A percentile compares a stretch with the other conserved stretches of the same genome.
These are phyloP conservation scores for Dryococelus australis DNA, from an alignment of 2,888 invertebrate genomes.

Conservation along the genomic window DNA sequence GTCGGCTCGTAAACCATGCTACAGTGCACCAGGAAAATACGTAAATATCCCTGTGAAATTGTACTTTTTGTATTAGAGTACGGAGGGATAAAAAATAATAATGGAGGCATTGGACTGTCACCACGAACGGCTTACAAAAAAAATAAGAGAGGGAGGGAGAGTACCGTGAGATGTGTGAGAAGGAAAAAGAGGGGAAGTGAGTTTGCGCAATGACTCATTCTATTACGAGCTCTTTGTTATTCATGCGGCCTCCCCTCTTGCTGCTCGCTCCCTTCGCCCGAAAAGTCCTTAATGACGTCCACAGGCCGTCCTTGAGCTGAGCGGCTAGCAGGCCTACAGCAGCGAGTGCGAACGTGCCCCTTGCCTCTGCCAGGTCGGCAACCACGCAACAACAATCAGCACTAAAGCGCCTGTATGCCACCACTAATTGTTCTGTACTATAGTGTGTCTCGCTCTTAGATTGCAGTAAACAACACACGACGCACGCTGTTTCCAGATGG, in stretches of 20 bases:
- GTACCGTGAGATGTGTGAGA: background rate
- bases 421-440: no score
- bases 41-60: background rate
- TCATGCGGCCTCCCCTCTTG: background rate
- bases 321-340: background rate
- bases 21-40: background rate
- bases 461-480: no score
- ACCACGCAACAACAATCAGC: no score
- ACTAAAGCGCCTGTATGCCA: no score
- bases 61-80: background rate
- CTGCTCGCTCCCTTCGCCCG: background rate
- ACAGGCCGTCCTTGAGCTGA: background rate
- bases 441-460: no score
- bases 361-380: no score
- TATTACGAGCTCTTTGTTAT: constrained; percentile 6
- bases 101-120: background rate
- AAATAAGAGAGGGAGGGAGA: background rate
- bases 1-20: background rate
- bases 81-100: background rate
- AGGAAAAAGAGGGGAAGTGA: constrained; percentile 10
- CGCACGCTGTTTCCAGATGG: no score
- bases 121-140: background rate
- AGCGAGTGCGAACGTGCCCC: no score
- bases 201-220: background rate
- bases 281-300: background rate